phyloP scores from a whole-genome alignment of 2,888 invertebrate species.

The Sphaeridia pumilis region DNA sequence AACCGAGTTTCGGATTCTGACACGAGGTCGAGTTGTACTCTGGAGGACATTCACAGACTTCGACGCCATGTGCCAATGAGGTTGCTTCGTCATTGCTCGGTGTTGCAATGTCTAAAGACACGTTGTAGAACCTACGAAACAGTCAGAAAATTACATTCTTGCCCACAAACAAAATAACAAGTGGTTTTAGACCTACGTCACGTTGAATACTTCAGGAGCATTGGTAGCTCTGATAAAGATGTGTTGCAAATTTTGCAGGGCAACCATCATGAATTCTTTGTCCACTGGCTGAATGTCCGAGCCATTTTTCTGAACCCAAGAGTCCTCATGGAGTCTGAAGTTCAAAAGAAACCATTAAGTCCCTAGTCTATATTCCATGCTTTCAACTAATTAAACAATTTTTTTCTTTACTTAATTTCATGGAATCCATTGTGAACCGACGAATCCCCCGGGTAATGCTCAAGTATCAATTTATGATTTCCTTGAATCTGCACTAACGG shows the following conservation, averaged over 20 bases:
- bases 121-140: conserved; percentile 54
- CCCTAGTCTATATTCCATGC: background rate
- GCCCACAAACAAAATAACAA: background rate
- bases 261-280: conserved; percentile 75
- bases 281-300: conserved; percentile 48
- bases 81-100: conserved; percentile 39
- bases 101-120: conserved; percentile 70
- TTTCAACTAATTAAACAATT: background rate
- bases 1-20: conserved; percentile 75
- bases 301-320: conserved; percentile 58
- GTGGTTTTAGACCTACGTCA: conserved; percentile 34
- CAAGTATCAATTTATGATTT: conserved; percentile 57
- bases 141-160: background rate
- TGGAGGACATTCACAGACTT: conserved; percentile 70
- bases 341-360: background rate
- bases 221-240: conserved; percentile 63
- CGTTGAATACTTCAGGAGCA: conserved; percentile 44
- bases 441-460: conserved; percentile 49
- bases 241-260: conserved; percentile 71
- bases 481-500: conserved; percentile 76
- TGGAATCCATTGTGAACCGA: conserved; percentile 40
- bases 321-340: conserved; percentile 55
- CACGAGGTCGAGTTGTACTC: conserved; percentile 78
- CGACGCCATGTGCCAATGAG: conserved; percentile 59
- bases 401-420: conserved; percentile 43